phyloP scores from a whole-genome alignment of 2,888 invertebrate genomes.

The Dryobotodes eremita region DNA sequence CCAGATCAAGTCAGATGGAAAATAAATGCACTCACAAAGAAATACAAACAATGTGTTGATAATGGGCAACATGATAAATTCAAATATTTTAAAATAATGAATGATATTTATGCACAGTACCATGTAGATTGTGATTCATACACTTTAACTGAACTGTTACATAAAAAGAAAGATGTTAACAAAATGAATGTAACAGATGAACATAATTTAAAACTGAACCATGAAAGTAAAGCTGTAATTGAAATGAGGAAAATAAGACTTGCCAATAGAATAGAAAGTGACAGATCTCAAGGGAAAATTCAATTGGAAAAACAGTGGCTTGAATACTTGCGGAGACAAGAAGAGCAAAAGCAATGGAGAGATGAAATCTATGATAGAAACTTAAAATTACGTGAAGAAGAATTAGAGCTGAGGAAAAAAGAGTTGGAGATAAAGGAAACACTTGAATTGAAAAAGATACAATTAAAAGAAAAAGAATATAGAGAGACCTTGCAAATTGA shows the following conservation, averaged over 20 bases:
- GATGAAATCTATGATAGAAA: slow-evolving; percentile 73
- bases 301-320: slow-evolving; percentile 80
- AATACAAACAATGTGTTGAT: slow-evolving; percentile 77
- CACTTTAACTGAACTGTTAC: slow-evolving; percentile 68
- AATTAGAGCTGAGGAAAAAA: slow-evolving; percentile 73
- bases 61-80: slow-evolving; percentile 75
- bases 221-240: slow-evolving; percentile 76
- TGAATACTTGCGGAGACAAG: slow-evolving; percentile 76
- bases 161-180: slow-evolving; percentile 64
- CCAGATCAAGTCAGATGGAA: slow-evolving; percentile 81
- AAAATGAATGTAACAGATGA: slow-evolving; percentile 41
- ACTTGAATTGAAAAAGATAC: slow-evolving; percentile 73
- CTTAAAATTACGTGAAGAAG: slow-evolving; percentile 75
- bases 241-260: slow-evolving; percentile 78
- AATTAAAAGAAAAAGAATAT: slow-evolving; percentile 74
- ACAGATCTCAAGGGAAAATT: slow-evolving; percentile 77
- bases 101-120: slow-evolving; percentile 76
- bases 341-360: slow-evolving; percentile 70
- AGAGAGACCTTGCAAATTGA: slow-evolving; percentile 73
- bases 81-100: slow-evolving; percentile 78
- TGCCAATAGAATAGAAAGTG: slow-evolving; percentile 78
- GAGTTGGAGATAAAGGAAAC: slow-evolving; percentile 76
- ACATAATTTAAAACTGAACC: slow-evolving; percentile 38
- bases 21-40: slow-evolving; percentile 80
- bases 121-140: slow-evolving; percentile 75